These are phyloP conservation scores for Trogon melanurus DNA, from an alignment of 2,113 vertebrate species.

Conservation along the genomic window DNA sequence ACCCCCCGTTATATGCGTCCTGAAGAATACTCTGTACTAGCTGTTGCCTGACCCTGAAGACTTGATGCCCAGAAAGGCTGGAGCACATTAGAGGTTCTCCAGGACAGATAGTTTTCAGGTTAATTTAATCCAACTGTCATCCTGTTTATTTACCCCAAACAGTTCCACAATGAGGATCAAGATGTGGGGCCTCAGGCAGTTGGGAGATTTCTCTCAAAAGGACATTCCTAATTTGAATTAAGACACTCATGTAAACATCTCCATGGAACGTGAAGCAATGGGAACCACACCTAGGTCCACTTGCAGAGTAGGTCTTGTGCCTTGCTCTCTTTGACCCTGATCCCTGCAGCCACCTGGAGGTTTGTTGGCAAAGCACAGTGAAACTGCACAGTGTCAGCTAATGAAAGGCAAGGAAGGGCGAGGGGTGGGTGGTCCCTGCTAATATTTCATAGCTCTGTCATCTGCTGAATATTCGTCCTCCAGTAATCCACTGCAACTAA, in stretches of 20 bases:
- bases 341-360: not conserved
- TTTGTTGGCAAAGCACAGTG: not conserved
- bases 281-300: not conserved
- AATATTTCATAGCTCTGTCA: not conserved
- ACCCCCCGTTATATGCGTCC: not conserved
- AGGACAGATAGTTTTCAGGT: not conserved
- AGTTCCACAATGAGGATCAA: not conserved
- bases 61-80: not conserved
- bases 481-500: not conserved
- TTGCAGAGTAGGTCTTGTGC: not conserved
- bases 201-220: not conserved
- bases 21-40: not conserved
- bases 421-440: not conserved
- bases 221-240: not conserved
- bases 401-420: not conserved
- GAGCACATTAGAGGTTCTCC: not conserved
- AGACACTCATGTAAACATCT: not conserved
- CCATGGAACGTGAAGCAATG: accelerated
- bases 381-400: not conserved
- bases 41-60: not conserved
- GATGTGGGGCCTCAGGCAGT: not conserved
- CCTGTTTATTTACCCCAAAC: not conserved
- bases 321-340: not conserved
- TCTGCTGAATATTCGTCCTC: not conserved
- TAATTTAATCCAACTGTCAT: not conserved